Base-by-base conservation (phyloP, 2,888 invertebrate species). In the Trachelus iudaicus region DNA sequence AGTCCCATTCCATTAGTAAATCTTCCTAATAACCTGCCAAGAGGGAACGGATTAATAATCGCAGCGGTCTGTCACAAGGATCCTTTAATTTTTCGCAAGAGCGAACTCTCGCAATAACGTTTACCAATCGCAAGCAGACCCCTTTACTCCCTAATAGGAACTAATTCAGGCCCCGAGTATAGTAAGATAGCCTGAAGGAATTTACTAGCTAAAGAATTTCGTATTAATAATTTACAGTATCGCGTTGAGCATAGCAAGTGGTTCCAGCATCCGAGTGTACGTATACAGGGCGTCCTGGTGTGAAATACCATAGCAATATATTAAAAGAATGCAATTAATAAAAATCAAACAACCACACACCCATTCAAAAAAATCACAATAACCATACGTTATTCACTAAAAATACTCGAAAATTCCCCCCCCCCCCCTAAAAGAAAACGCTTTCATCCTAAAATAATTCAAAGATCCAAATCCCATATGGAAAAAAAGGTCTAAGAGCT, bases 141-240 rank as follows among this genome's bases (percentile, higher is more conserved):
- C 56, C 56, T 23, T 23, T 56, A 23, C 56, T 56, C 23, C 23
- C 82, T 85, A 86, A 86, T 83, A 83, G 80, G 79, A 83, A 82
- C 83, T 86, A 85, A 85, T 84, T 87, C 82, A 81, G 83, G 84
- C 73, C 6, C 82, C 82, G 85, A 85, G 83, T 86, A 56, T 56
- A 56, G 56, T 23, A 56, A 23, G 56, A 56, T 56, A 23, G 56
- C 56, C 56, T 6, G 56, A 80, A 83, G 82, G 84, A 81, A 86
- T 84, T 86, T 80, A 80, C 77, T 80, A 81, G 81, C 80, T 80
- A 79, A 87, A 82, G 83, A 86, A 85, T 87, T 85, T 84, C 79
- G 82, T 79, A 87, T 86, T 86, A 83, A 85, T 87, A 83, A 85
- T 83, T 84, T 81, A 83, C 71, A 80, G 81, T 83, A 82, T 82